Base-by-base conservation (phyloP, 2,797 vertebrate genomes). In the Leucoraja ocellata region DNA sequence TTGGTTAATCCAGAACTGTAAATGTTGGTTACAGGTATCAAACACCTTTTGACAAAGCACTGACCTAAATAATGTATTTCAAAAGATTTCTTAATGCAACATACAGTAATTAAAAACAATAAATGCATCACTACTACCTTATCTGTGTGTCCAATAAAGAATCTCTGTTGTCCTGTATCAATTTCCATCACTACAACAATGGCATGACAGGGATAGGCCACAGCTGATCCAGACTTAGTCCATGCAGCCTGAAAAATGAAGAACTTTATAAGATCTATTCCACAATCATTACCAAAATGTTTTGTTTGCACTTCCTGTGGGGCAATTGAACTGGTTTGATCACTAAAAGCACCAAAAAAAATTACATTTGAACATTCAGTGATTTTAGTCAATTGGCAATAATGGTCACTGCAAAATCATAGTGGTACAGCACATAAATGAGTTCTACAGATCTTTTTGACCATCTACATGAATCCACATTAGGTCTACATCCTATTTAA, bases 201-300 rank as follows among this genome's bases (percentile, higher is more conserved):
- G 0, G 98, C 98, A 0, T 99, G 99, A 95, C 98, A 99, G 0
- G 98, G 98, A 94, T 99, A 99, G 4, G 99, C 97, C 91, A 99
- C 97, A 0, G 96, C 95, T 1, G 96, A 71, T 1, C 96, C 97
- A 0, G 96, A 95, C 54, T 71, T 95, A 36, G 97, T 97, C 98
- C 98, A 99, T 84, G 98, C 94, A 0, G 96, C 98, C 99, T 99
- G 94, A 18, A 91, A 93, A 91, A 93, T 76, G 18, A 93, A 36
- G 21, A 54, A 76, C 7, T 74, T 54, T 25, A 54, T 16, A 73
- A 71, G 71, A 73, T 74, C 23, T 54, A 73, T 54, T 91, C 73
- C 54, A 91, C 90, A 91, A 28, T 16, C 16, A 36, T 28, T 74
- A 54, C 1, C 71, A 74, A 16, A 84, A 32, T 14, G 2, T 65